Evolutionary conservation across 2,888 invertebrate genomes (phyloP).

Genomic region (Chironomus riparius): DNA sequence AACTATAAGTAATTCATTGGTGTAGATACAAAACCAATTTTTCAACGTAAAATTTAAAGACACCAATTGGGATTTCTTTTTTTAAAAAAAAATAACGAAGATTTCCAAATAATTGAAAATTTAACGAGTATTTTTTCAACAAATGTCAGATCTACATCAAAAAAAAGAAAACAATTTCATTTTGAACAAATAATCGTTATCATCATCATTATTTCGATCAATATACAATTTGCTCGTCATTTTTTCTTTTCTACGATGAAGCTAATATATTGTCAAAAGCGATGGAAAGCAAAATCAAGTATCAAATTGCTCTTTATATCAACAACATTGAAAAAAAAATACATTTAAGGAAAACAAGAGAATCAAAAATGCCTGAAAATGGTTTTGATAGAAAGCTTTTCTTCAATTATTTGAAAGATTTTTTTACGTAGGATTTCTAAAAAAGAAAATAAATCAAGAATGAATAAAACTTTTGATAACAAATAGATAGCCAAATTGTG

Average conservation of each 20-base stretch:
- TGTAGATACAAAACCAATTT: too few species aligned
- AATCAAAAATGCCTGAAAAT: neutral
- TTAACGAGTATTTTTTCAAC: too few species aligned
- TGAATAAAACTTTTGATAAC: conserved; percentile 23
- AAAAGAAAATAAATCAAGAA: neutral
- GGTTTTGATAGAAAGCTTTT: neutral
- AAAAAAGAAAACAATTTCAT: too few species aligned
- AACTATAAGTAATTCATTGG: too few species aligned
- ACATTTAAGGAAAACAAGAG: neutral
- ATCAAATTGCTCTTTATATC: neutral
- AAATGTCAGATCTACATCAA: too few species aligned
- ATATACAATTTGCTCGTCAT: neutral
- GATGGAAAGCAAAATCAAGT: neutral
- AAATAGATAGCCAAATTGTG: conserved; percentile 14
- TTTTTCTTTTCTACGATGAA: neutral
- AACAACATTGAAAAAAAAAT: neutral
- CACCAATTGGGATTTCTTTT: too few species aligned
- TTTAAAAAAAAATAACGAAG: too few species aligned
- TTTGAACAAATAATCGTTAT: too few species aligned
- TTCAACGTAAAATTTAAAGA: too few species aligned
- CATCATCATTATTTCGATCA: neutral
- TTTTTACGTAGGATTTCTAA: neutral
- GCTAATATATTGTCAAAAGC: neutral
- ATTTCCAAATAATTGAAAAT: too few species aligned
- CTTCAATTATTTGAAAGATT: neutral